A percentile compares a stretch with the other conserved stretches of the same genome.
Conservation (phyloP, 1,140 invertebrate species). For the Lepeophtheirus salmonis region DNA sequence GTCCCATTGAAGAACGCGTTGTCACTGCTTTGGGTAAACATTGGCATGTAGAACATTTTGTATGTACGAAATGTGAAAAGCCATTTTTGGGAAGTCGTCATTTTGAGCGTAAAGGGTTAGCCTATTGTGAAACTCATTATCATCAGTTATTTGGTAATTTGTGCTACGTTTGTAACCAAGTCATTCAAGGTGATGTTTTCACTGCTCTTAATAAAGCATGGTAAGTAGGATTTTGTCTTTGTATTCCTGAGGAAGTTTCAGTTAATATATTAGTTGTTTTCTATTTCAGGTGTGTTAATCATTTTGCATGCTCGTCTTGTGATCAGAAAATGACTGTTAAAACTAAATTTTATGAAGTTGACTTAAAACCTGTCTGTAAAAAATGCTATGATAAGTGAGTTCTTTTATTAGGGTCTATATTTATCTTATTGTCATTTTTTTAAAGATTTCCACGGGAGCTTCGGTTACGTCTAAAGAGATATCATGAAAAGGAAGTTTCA, state of each 20-base stretch:
- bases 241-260: too few relatives aligned
- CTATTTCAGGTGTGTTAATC: conserved; percentile 56
- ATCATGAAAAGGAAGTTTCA: conserved; percentile 13
- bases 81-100: conserved; percentile 96
- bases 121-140: conserved; percentile 98
- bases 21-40: conserved; percentile 91
- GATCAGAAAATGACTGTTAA: conserved; percentile 94
- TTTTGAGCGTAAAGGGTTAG: conserved; percentile 95
- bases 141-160: conserved; percentile 96
- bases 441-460: conserved; percentile 8
- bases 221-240: conserved; percentile 27
- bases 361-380: conserved; percentile 16
- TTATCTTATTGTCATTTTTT: not conserved
- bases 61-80: conserved; percentile 98
- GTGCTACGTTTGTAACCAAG: conserved; percentile 96
- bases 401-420: too few relatives aligned
- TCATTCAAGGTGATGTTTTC: conserved; percentile 91
- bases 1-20: conserved; percentile 87
- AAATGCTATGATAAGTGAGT: conserved; percentile 15
- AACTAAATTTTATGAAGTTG: conserved; percentile 86
- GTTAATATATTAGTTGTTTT: not conserved
- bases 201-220: conserved; percentile 97
- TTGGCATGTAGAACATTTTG: conserved; percentile 99
- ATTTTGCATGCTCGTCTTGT: conserved; percentile 95
- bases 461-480: conserved; percentile 10